Evolutionary conservation across 2,113 vertebrate species (phyloP).

Genomic region (Thunnus maccoyii): DNA sequence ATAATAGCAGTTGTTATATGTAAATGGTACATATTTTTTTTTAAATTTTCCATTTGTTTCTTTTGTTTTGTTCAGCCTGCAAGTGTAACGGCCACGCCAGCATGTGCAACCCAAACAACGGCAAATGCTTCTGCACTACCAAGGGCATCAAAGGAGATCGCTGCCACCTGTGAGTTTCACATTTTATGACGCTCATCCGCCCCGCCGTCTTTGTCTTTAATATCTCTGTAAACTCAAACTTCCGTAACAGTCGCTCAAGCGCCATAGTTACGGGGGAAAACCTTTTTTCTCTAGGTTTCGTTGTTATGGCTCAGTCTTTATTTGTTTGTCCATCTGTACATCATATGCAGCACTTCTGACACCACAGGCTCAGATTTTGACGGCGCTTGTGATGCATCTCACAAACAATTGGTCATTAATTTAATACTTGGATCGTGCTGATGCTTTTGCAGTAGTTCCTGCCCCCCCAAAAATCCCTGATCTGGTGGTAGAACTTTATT

Average conservation of each 20-base stretch:
- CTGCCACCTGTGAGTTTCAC: conserved; percentile 93
- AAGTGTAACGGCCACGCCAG: conserved; percentile 97
- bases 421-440: too few species aligned
- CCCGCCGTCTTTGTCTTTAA: background rate
- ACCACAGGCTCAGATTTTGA: background rate
- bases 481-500: too few species aligned
- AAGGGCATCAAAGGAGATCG: conserved; percentile 99
- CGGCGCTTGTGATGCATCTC: background rate
- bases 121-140: conserved; percentile 98
- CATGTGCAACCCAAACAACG: conserved; percentile 93
- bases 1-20: background rate
- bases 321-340: background rate
- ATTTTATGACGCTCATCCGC: background rate
- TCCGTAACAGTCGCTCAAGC: too few species aligned
- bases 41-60: background rate
- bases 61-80: conserved; percentile 86
- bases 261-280: too few species aligned
- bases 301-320: background rate
- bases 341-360: background rate
- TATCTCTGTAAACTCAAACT: background rate
- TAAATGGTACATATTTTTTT: too few species aligned
- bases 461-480: too few species aligned
- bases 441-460: too few species aligned
- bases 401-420: too few species aligned
- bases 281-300: too few species aligned